Evolutionary conservation across 2,113 vertebrate species (phyloP).

Genomic region (Shinisaurus crocodilurus): DNA sequence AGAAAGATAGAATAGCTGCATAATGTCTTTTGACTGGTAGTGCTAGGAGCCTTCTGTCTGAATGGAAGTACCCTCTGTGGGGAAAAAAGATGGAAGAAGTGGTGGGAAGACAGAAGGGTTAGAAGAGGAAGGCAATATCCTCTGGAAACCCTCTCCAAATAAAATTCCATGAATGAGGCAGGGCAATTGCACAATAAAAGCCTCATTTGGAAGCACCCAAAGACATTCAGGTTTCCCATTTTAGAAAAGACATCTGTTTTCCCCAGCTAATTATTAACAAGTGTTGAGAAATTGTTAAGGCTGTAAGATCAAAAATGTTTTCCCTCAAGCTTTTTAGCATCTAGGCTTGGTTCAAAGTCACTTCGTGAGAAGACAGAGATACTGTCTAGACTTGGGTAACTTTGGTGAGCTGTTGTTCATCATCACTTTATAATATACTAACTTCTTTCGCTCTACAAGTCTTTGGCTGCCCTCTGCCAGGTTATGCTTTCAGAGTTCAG

Average conservation of each 20-base stretch:
- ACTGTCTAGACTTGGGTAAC: background rate
- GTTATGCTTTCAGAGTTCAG: background rate
- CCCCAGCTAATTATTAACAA: background rate
- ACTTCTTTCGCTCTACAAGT: background rate
- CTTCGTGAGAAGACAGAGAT: background rate
- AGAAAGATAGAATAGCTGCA: too few relatives aligned
- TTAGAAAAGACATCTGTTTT: background rate
- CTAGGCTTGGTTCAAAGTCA: background rate
- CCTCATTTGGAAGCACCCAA: background rate
- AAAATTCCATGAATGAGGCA: background rate
- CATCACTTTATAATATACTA: background rate
- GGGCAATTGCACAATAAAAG: background rate
- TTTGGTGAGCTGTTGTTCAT: background rate
- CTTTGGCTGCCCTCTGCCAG: background rate
- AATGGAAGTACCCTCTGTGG: background rate
- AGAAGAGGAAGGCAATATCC: background rate
- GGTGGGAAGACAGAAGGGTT: background rate
- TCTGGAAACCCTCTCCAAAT: background rate
- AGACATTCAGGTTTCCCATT: background rate
- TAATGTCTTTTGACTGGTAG: background rate
- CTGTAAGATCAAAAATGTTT: background rate
- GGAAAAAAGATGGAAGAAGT: background rate
- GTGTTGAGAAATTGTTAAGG: background rate
- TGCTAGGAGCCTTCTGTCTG: background rate
- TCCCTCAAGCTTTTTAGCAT: background rate